phyloP scores from a whole-genome alignment of 1,140 invertebrate species.

The Drosophila leontia region DNA sequence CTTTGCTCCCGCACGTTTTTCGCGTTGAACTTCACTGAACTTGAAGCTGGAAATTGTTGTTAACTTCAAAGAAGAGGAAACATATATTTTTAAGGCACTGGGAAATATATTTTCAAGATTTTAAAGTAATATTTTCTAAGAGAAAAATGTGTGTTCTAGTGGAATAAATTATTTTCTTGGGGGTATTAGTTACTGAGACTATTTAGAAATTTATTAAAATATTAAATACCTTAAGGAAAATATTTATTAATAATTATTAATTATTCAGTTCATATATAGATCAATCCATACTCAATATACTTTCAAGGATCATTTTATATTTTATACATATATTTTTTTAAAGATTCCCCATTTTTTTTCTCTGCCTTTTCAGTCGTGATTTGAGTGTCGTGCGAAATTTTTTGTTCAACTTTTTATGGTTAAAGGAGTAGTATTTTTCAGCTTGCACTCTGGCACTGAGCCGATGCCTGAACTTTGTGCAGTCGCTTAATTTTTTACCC shows the following conservation, averaged over 20 bases:
- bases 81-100: conserved; percentile 28
- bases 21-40: conserved; percentile 81
- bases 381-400: conserved; percentile 80
- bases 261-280: background rate
- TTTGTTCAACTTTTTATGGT: conserved; percentile 65
- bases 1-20: conserved; percentile 81
- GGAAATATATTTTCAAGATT: conserved; percentile 2
- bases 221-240: too few relatives aligned
- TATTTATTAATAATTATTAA: too few relatives aligned
- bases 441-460: conserved; percentile 34
- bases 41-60: conserved; percentile 71
- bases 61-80: conserved; percentile 29
- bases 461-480: conserved; percentile 73
- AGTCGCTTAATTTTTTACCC: conserved; percentile 76
- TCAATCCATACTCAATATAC: accelerated
- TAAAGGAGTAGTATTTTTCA: conserved; percentile 48
- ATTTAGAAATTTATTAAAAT: too few relatives aligned
- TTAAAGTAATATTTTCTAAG: background rate
- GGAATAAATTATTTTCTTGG: background rate
- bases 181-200: too few relatives aligned
- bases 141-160: background rate
- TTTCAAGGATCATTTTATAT: background rate
- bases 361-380: conserved; percentile 65
- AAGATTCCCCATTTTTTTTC: background rate
- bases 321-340: background rate